Base-by-base conservation (phyloP, 2,113 vertebrate species). In the Limanda limanda region DNA sequence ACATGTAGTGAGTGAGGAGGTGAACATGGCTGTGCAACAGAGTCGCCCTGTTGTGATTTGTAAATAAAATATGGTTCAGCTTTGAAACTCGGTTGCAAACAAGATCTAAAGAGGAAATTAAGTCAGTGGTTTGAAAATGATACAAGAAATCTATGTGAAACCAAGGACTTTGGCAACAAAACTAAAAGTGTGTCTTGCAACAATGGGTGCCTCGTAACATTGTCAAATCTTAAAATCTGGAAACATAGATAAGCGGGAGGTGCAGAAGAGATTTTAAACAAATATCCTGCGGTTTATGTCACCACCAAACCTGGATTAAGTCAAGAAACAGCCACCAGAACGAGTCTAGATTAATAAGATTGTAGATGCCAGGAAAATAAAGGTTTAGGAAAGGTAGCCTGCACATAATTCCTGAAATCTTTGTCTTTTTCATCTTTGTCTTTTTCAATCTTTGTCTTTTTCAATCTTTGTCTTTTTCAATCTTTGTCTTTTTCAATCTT, bases 51-150 rank as follows among this genome's bases (percentile, higher is more conserved):
- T 51, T 77, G 76, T 58, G 54, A 12, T 58, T 56, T 42, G 68
- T 80, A 35, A 77, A 82, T 82, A 68, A 86, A 63, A 65, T 24
- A 85, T 71, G 31, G 5, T 5, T 51, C 12, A 23, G 63, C 59
- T 71, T 66, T 74, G 76, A 81, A 13, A 71, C 45, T 48, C 47
- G 2, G 14, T 17, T 69, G 66, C 7, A 73, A 73, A 73, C 45
- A 58, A 77, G 42, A 8, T 68, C 40, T 35, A 24, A 0, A 6
- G 48, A 68, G n/a, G 31, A 14, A n/a, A 35, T 1, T 9, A 42
- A 54, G 18, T 57, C 21, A 0, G 52, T 31, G 40, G 7, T 24
- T 24, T 45, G 60, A 61, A 56, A 21, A 56, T 56, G 54, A 23
- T 56, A 12, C 10, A 56, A 13, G n/a, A 40, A 51, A 51, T 20